A percentile compares a stretch with the other conserved stretches of the same genome.
Conservation (phyloP, 2,113 vertebrate species). For the Microcebus tavaratra region DNA sequence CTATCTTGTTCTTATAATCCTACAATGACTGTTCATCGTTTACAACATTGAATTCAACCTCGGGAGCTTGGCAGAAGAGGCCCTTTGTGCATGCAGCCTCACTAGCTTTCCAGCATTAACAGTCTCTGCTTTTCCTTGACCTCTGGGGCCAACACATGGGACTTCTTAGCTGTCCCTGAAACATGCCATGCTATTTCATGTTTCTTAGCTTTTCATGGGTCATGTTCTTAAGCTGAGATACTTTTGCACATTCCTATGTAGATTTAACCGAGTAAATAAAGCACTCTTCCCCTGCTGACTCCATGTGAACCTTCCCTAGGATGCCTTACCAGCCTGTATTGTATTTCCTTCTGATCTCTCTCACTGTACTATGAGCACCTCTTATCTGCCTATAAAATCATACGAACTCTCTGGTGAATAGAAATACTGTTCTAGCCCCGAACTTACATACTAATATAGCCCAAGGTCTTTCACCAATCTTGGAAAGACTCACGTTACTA, state of each 20-base stretch:
- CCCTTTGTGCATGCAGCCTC: background rate
- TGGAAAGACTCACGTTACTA: accelerated
- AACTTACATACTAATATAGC: background rate
- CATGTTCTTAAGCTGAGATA: background rate
- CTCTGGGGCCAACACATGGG: background rate
- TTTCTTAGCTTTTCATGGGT: background rate
- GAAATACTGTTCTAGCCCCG: background rate
- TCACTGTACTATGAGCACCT: accelerated
- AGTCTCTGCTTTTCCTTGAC: background rate
- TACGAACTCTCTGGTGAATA: background rate
- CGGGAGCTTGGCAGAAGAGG: background rate
- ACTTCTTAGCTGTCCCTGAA: background rate
- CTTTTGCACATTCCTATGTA: too few relatives aligned
- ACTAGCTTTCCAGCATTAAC: background rate
- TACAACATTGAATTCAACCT: background rate
- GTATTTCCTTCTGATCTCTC: too few relatives aligned
- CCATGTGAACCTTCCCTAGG: too few relatives aligned
- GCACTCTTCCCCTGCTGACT: accelerated
- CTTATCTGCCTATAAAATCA: background rate
- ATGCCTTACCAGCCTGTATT: background rate
- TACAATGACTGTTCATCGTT: background rate
- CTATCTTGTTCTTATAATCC: background rate
- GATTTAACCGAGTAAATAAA: background rate
- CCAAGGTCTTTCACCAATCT: accelerated
- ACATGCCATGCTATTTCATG: background rate